Conservation (phyloP, 2,888 invertebrate species). For the Pammene aurita region DNA sequence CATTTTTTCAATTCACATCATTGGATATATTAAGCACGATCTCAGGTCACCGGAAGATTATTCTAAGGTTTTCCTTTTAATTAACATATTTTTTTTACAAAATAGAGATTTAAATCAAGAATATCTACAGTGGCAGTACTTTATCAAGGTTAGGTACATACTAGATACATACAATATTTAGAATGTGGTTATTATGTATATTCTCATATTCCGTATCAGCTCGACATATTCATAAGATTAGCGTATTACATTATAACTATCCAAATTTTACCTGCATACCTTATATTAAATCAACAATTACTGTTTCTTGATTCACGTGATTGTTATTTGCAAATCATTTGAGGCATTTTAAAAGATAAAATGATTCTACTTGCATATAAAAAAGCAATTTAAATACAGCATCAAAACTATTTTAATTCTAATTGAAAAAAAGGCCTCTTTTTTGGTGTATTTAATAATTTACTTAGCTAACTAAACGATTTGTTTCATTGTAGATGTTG, state of each 20-base stretch:
- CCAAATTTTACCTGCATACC: constrained; percentile 49
- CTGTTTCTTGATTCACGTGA: constrained; percentile 11
- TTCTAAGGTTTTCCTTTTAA: neutral
- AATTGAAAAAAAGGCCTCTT: constrained; percentile 71
- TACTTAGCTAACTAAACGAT: constrained; percentile 41
- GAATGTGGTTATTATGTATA: constrained; percentile 48
- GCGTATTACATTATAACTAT: constrained; percentile 61
- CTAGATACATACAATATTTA: constrained; percentile 46
- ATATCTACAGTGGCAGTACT: constrained; percentile 30
- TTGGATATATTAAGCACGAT: neutral
- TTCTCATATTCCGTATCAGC: constrained; percentile 62
- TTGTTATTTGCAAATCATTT: constrained; percentile 24
- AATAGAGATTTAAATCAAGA: constrained; percentile 6
- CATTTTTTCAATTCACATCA: neutral
- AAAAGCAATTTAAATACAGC: constrained; percentile 30
- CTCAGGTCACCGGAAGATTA: neutral
- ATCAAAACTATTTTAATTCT: constrained; percentile 39
- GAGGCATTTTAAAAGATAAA: constrained; percentile 26
- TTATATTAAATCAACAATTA: constrained; percentile 43
- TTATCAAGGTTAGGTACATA: constrained; percentile 33
- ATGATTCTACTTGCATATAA: constrained; percentile 24
- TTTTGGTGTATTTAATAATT: constrained; percentile 63
- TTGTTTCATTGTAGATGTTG: constrained; percentile 28
- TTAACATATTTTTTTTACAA: neutral
- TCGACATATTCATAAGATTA: constrained; percentile 83